Base-by-base conservation (phyloP, 1,140 invertebrate species). In the Nebria ingens region DNA sequence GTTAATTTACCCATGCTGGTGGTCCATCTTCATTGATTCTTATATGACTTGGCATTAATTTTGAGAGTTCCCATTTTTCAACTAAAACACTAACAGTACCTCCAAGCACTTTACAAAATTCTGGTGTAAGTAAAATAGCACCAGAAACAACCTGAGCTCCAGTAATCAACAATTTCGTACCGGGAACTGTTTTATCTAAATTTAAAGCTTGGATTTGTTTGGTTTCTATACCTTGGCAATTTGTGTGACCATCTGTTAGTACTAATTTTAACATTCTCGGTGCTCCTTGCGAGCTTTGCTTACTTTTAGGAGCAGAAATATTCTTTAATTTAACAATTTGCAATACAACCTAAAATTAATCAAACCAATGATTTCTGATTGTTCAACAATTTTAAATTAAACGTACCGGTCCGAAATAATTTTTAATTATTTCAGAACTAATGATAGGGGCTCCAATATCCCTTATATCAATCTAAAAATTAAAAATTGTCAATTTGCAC, bases 321-420 rank as follows among this genome's bases (percentile, higher is more conserved):
- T 94, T 94, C 13, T 88, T 77, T 42, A 93, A 77, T 69, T 92
- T 89, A 69, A 89, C 85, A 62, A 96, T 83, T 79, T 96, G 92
- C 19, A 93, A 72, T 11, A 94, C 82, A 56, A 91, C 77, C 54
- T 85, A 79, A 9, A 84, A 83, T 55, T 82, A 71, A 56, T 84
- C 71, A 71, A 75, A 74, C 51, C 73, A 15, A 53, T 51, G 6
- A 19, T 19, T 19, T 21, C 11, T 3, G 2, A 15, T 55, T n/a
- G 52, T 25, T 51, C n/a, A 12, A 53, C 42, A 29, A 57, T 53
- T 54, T 34, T 49, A 29, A 56, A 34, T 53, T 19, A 49, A 55
- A 61, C 61, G 61, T 64, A 72, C 71, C 56, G 61, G 62, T 49
- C 65, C 66, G 42, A 64, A 68, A 54, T 83, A 81, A 40, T 80